These are phyloP conservation scores for Epizoanthus fatuus DNA, from an alignment of 92 coral and sea anemone genomes.

Conservation along the genomic window DNA sequence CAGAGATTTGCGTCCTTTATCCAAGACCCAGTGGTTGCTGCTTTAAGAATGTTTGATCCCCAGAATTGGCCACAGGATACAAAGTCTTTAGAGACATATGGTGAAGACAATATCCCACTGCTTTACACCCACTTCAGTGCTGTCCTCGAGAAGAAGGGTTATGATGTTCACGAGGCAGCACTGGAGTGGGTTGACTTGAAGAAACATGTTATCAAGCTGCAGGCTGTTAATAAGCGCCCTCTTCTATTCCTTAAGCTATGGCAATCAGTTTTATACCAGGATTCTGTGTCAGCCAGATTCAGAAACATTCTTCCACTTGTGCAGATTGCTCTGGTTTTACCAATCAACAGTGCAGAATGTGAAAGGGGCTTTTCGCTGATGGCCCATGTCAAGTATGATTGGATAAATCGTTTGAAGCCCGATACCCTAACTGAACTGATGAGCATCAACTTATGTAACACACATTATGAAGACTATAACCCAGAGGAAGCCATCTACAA, in stretches of 20 bases:
- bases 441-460: slow-evolving; percentile 22
- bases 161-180: no score
- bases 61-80: no score
- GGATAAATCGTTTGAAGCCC: slow-evolving; percentile 23
- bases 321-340: slow-evolving; percentile 18
- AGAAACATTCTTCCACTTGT: slow-evolving; percentile 17
- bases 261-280: slow-evolving; percentile 22
- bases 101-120: no score
- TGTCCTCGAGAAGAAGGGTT: no score
- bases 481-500: slow-evolving; percentile 16
- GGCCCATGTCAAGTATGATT: slow-evolving; percentile 35
- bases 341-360: slow-evolving; percentile 47
- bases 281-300: slow-evolving; percentile 5
- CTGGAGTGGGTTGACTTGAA: no score
- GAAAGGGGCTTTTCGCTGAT: slow-evolving; percentile 36
- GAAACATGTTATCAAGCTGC: no score
- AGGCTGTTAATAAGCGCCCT: no score
- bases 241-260: slow-evolving; percentile 8
- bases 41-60: no score
- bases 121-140: no score
- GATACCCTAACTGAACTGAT: slow-evolving; percentile 16
- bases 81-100: no score
- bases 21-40: no score
- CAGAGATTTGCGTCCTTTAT: no score
- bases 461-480: slow-evolving; percentile 20